phyloP scores from a whole-genome alignment of 2,113 vertebrate species.

The Chionomys nivalis region DNA sequence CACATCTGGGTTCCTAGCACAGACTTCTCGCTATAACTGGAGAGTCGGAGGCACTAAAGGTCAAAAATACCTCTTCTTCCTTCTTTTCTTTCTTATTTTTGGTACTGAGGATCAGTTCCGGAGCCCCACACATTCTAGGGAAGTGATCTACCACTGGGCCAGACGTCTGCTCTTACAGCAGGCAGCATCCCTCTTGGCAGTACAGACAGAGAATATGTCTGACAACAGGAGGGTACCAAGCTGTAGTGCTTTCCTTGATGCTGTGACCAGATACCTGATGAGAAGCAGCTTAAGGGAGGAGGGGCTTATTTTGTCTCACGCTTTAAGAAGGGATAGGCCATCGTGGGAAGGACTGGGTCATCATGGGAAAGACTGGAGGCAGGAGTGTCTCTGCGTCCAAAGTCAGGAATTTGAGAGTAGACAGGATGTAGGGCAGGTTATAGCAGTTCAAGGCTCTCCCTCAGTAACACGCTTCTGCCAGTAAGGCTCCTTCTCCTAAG shows the following conservation, averaged over 20 bases:
- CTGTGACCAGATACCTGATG: background rate
- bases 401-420: background rate
- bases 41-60: background rate
- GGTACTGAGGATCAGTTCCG: background rate
- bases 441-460: background rate
- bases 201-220: background rate
- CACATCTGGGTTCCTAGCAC: background rate
- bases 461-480: no score
- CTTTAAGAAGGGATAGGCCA: background rate
- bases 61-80: no score
- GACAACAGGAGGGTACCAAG: background rate
- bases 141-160: background rate
- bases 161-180: background rate
- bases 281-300: no score
- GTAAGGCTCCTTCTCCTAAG: background rate
- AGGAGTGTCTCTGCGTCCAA: background rate
- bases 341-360: background rate
- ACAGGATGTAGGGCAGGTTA: background rate
- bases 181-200: background rate
- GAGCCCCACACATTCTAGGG: background rate
- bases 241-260: background rate
- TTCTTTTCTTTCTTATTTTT: background rate
- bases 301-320: background rate
- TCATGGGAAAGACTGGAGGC: background rate
- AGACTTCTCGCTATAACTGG: background rate